Base-by-base conservation (phyloP, 1,140 invertebrate genomes). In the Goniozus legneri region DNA sequence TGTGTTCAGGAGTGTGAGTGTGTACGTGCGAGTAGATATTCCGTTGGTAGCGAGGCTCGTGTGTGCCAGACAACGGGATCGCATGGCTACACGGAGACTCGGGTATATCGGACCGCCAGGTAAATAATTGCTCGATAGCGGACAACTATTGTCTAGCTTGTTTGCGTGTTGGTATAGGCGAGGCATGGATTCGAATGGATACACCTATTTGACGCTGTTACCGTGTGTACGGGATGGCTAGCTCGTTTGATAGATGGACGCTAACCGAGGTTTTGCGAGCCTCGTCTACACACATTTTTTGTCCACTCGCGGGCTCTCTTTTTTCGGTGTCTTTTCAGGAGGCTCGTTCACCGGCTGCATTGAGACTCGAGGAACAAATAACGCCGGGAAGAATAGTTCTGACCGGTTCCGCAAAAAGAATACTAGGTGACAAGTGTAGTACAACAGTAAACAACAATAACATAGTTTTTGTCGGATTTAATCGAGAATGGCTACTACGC, bases 1-100 rank as follows among this genome's bases (percentile, higher is more conserved):
- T n/a, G 19, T 19, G 16, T 38, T n/a, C 22, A 21, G 18, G 8
- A 19, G 18, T 38, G 18, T 12, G 34, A 10, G 12, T 14, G 41
- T 18, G 31, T 30, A 22, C 33, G 33, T 24, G 16, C 21, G 37
- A 8, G 18, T 4, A 20, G 18, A 8, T 16, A 19, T 20, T n/a
- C 27, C 18, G 33, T 22, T 21, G 24, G 47, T 19, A 44, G 32
- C 34, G 39, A 41, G 36, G n/a, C n/a, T n/a, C n/a, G n/a, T n/a
- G n/a, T n/a, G n/a, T n/a, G n/a, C n/a, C n/a, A 53, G 42, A 56
- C 51, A 56, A 56, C 53, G 46, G 54, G 45, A 49, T 50, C 49
- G 50, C 43, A 34, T 32, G 50, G 32, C 50, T 47, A 35, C 41
- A 32, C 13, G 8, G 35, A 24, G 33, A n/a, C 8, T 6, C 6